Evolutionary conservation across 1,140 invertebrate genomes (phyloP).

Genomic region (Bradysia coprophila): DNA sequence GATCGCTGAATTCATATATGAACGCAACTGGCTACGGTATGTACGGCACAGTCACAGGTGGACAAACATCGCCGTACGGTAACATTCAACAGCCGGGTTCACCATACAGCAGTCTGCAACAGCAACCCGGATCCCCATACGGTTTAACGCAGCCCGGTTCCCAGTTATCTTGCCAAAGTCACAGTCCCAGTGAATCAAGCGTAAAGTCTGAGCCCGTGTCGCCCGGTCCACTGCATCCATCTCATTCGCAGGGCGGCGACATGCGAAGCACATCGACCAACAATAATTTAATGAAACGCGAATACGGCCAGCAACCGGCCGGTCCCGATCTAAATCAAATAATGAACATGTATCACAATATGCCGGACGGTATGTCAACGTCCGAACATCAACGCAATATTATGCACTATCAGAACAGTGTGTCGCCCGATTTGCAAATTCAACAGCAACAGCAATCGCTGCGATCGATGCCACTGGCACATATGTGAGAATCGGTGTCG

Average conservation of each 20-base stretch:
- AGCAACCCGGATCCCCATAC: conserved; percentile 39
- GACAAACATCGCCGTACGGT: conserved; percentile 33
- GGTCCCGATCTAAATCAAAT: conserved; percentile 34
- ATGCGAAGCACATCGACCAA: conserved; percentile 15
- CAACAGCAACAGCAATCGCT: conserved; percentile 32
- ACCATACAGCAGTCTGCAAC: conserved; percentile 34
- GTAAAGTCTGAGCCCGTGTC: conserved; percentile 73
- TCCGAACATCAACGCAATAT: conserved; percentile 25
- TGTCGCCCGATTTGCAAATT: conserved; percentile 21
- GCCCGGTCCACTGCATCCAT: conserved; percentile 29
- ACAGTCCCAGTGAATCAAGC: conserved; percentile 62
- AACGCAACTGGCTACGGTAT: conserved; percentile 59
- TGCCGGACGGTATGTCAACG: conserved; percentile 29
- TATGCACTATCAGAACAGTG: conserved; percentile 20
- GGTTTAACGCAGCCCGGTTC: conserved; percentile 38
- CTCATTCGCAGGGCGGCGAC: conserved; percentile 12
- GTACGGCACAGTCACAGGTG: conserved; percentile 29
- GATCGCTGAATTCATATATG: conserved; percentile 56
- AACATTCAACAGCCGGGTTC: conserved; percentile 35
- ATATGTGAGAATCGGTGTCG: conserved; percentile 43
- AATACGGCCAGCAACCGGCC: conserved; percentile 32
- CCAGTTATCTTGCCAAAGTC: conserved; percentile 42
- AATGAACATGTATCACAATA: conserved; percentile 42
- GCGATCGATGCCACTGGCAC: conserved; percentile 44
- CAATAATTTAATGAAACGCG: conserved; percentile 40